Evolutionary conservation across 2,888 invertebrate species (phyloP).

Genomic region (Eupithecia inturbata): DNA sequence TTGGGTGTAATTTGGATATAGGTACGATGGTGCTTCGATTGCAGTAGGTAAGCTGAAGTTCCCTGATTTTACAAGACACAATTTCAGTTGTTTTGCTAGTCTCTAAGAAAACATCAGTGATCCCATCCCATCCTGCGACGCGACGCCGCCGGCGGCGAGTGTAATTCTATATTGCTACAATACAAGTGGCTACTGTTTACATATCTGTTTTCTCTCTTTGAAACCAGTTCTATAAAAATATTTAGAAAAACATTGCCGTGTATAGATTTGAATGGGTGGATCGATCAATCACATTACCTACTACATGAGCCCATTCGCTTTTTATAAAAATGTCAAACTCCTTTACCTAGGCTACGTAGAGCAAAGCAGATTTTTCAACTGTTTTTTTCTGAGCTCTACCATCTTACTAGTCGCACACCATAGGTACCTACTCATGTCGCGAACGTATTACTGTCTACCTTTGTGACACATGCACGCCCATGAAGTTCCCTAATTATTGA

Average conservation of each 20-base stretch:
- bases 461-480: too few species aligned
- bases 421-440: too few species aligned
- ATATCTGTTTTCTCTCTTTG: slow-evolving; percentile 50
- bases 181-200: slow-evolving; percentile 50
- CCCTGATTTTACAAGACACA: neutral
- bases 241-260: slow-evolving; percentile 33
- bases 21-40: neutral
- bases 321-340: neutral
- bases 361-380: neutral
- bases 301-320: neutral
- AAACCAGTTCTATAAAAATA: slow-evolving; percentile 31
- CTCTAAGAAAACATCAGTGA: slow-evolving; percentile 24
- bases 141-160: slow-evolving; percentile 32
- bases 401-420: neutral
- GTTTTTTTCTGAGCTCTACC: neutral
- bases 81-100: slow-evolving; percentile 6
- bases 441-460: too few species aligned
- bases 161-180: slow-evolving; percentile 48
- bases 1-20: neutral
- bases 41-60: neutral
- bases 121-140: slow-evolving; percentile 34
- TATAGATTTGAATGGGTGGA: slow-evolving; percentile 33
- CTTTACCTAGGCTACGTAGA: neutral
- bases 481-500: too few species aligned
- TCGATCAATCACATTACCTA: neutral